phyloP scores from a whole-genome alignment of 2,888 invertebrate species.

The Conistra vaccinii region DNA sequence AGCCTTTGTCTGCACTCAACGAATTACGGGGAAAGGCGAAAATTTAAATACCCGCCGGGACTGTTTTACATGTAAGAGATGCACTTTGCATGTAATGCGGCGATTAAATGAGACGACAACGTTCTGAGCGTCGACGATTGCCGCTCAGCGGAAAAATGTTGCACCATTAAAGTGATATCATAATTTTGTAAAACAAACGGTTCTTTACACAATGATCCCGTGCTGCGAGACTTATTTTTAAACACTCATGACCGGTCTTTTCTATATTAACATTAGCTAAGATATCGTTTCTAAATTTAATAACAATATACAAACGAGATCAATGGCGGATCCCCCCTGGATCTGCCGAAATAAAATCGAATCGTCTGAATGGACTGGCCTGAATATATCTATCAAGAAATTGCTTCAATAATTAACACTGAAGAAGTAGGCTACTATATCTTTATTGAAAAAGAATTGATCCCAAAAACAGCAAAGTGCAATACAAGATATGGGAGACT shows the following conservation, averaged over 20 bases:
- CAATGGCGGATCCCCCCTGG: too few relatives aligned
- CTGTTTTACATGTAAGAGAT: slow-evolving; percentile 90
- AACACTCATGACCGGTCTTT: not conserved
- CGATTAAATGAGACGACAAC: slow-evolving; percentile 85
- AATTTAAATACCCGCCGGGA: slow-evolving; percentile 89
- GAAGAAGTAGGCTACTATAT: too few relatives aligned
- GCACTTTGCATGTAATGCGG: slow-evolving; percentile 88
- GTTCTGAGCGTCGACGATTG: slow-evolving; percentile 57
- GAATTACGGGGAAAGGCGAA: slow-evolving; percentile 88
- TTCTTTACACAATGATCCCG: not conserved
- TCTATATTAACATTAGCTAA: too few relatives aligned
- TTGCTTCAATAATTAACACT: too few relatives aligned
- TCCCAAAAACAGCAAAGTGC: too few relatives aligned
- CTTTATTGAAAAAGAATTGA: too few relatives aligned
- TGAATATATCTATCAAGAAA: too few relatives aligned
- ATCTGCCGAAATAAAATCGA: too few relatives aligned
- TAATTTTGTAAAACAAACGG: slow-evolving; percentile 39
- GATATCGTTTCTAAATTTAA: too few relatives aligned
- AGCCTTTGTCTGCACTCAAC: slow-evolving; percentile 87
- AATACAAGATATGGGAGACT: too few relatives aligned
- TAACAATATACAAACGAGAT: too few relatives aligned
- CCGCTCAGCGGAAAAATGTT: slow-evolving; percentile 50
- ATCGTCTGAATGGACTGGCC: too few relatives aligned
- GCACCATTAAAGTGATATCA: slow-evolving; percentile 30
- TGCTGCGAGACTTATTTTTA: not conserved